phyloP scores from a whole-genome alignment of 92 coral and sea anemone species.

The Chrysogorgia sp. region DNA sequence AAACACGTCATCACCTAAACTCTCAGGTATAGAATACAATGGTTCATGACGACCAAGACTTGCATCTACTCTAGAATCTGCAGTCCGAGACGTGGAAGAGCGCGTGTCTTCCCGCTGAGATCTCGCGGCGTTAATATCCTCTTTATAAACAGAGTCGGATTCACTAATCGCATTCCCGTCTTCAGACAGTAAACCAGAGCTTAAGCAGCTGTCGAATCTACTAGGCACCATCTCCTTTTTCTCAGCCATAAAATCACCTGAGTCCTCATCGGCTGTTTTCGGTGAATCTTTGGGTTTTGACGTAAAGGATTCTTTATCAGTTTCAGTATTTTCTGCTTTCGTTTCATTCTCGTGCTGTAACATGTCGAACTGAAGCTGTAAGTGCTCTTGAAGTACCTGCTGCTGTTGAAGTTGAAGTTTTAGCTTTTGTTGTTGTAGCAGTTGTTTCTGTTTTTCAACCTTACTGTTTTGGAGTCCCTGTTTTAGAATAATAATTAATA shows the following conservation, averaged over 20 bases:
- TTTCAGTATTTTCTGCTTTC: conserved; percentile 5
- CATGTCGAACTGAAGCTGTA: conserved; percentile 71
- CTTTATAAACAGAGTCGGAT: conserved; percentile 1
- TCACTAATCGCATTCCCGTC: conserved; percentile 13
- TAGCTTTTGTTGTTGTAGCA: conserved; percentile 71
- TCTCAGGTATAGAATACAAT: conserved; percentile 21
- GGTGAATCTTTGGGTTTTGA: neutral
- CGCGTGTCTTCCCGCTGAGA: neutral
- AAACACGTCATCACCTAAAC: conserved; percentile 22
- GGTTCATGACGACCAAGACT: neutral
- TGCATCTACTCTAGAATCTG: conserved; percentile 8
- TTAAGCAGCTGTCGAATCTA: conserved; percentile 12
- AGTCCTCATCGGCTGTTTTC: neutral
- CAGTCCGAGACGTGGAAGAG: neutral
- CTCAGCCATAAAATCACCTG: neutral
- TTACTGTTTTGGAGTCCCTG: neutral
- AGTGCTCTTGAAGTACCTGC: conserved; percentile 71
- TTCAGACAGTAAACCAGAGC: conserved; percentile 43
- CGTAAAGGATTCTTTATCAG: neutral
- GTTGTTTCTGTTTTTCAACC: conserved; percentile 33
- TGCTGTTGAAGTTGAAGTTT: conserved; percentile 82
- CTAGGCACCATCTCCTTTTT: neutral
- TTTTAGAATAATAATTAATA: neutral
- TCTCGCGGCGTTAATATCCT: neutral
- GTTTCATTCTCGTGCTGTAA: conserved; percentile 15